Conservation (phyloP, 35 echinoderm and acorn worm species). For the Eucidaris tribuloides region DNA sequence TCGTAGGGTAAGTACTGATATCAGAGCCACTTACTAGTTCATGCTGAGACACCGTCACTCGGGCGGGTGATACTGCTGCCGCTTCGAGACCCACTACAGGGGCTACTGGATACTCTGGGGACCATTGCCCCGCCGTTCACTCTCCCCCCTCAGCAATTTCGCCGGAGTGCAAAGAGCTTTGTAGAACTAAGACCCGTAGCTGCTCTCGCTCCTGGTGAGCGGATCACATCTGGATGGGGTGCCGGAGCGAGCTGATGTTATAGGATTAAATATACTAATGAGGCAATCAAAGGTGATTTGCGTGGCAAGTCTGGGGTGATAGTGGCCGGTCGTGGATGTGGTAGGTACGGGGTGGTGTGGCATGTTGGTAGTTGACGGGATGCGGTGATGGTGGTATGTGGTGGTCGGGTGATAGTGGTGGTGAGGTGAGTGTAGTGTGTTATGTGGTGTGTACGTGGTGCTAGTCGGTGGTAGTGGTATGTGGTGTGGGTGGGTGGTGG, state of each 20-base stretch:
- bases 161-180: background rate
- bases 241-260: slow-evolving; percentile 41
- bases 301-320: no score
- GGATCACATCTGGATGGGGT: slow-evolving; percentile 50
- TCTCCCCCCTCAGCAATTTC: background rate
- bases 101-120: background rate
- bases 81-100: slow-evolving; percentile 40
- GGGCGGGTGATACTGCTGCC: background rate
- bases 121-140: background rate
- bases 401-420: no score
- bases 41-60: slow-evolving; percentile 28
- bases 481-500: no score
- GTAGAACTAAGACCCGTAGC: background rate
- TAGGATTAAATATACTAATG: background rate
- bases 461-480: no score
- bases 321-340: no score
- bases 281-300: background rate
- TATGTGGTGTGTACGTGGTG: no score
- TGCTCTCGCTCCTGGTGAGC: slow-evolving; percentile 47
- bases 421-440: no score
- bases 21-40: no score
- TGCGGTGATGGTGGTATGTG: no score
- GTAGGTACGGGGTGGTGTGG: no score
- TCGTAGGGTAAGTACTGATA: no score
- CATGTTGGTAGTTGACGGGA: no score